phyloP scores from a whole-genome alignment of 2,888 invertebrate species.

The Pandemis corylana region DNA sequence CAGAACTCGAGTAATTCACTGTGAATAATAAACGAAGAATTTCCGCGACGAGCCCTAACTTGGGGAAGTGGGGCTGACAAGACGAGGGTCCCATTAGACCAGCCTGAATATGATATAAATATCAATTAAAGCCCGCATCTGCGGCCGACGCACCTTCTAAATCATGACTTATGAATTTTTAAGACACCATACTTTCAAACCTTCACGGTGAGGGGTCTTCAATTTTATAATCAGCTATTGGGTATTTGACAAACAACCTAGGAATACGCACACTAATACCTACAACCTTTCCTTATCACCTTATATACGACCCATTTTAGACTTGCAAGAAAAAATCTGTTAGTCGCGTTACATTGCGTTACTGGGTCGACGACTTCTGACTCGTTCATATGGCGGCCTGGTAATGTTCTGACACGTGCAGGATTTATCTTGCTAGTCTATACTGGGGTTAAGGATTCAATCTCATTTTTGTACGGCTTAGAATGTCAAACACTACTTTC shows the following conservation, averaged over 20 bases:
- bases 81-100: conserved; percentile 57
- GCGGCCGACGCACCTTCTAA: conserved; percentile 10
- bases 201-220: background rate
- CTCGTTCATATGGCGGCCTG: no score
- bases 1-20: conserved; percentile 72
- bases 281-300: background rate
- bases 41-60: conserved; percentile 59
- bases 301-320: no score
- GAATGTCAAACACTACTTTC: no score
- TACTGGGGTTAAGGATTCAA: no score
- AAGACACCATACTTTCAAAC: background rate
- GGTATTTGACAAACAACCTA: background rate
- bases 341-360: no score
- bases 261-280: background rate
- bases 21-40: conserved; percentile 79
- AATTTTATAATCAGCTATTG: background rate
- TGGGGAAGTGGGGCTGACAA: conserved; percentile 56
- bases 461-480: no score
- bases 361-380: no score
- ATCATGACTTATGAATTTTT: conserved; percentile 27
- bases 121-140: conserved; percentile 52
- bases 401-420: no score
- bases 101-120: conserved; percentile 58
- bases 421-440: no score
- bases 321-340: no score